phyloP scores from a whole-genome alignment of 1,140 invertebrate species.

The Drosophila setifemur region DNA sequence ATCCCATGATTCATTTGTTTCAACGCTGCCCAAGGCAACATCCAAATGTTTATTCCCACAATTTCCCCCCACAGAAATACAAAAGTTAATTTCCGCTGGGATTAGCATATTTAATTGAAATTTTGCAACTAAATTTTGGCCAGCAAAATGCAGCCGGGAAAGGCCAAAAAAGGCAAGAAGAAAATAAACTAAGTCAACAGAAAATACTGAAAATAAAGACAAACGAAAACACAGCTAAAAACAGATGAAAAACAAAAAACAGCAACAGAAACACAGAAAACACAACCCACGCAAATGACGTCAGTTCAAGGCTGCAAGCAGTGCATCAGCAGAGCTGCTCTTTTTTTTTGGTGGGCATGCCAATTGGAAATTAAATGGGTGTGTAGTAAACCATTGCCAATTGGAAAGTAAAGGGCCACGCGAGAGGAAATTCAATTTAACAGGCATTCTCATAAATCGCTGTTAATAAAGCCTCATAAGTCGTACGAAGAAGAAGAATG shows the following conservation, averaged over 20 bases:
- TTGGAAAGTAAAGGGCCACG: constrained; percentile 55
- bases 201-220: constrained; percentile 22
- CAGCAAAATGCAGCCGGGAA: constrained; percentile 52
- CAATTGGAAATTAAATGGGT: constrained; percentile 22
- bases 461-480: constrained; percentile 43
- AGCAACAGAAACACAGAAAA: too few relatives aligned
- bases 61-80: constrained; percentile 39
- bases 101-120: constrained; percentile 52
- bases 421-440: constrained; percentile 58
- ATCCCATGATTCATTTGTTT: background rate
- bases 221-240: constrained; percentile 8
- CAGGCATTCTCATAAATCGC: constrained; percentile 53
- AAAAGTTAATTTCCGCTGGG: constrained; percentile 42
- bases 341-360: background rate
- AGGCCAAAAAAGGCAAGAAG: constrained; percentile 20
- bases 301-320: background rate
- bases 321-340: background rate
- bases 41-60: constrained; percentile 1
- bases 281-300: background rate
- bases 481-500: background rate
- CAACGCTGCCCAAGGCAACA: background rate
- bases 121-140: constrained; percentile 36
- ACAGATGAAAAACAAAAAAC: too few relatives aligned
- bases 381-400: background rate
- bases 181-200: constrained; percentile 8